phyloP scores from a whole-genome alignment of 2,888 invertebrate species.

The Eilema griseolum region DNA sequence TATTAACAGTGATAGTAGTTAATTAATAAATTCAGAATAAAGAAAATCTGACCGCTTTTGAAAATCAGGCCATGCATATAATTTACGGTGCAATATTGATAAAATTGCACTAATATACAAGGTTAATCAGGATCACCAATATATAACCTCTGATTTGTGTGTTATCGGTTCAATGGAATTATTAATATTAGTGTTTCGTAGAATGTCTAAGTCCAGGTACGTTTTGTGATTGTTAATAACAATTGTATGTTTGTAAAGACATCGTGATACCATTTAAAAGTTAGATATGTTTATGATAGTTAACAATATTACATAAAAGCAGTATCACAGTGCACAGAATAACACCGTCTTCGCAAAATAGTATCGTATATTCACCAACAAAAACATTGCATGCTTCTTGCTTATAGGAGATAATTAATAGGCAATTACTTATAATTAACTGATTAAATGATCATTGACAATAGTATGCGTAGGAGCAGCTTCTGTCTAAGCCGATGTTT shows the following conservation, averaged over 20 bases:
- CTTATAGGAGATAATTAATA: constrained; percentile 25
- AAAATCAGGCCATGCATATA: neutral
- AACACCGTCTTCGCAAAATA: neutral
- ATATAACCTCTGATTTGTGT: no score
- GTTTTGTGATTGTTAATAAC: neutral
- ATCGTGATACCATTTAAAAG: neutral
- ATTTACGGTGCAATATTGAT: neutral
- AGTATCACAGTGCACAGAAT: neutral
- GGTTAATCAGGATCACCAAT: neutral
- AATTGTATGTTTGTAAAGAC: neutral
- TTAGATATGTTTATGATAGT: neutral
- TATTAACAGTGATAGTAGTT: neutral
- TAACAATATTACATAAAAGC: neutral
- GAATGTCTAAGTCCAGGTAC: neutral
- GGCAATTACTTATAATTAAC: constrained; percentile 38
- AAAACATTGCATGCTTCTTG: constrained; percentile 25
- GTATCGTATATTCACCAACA: neutral
- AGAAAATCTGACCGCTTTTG: neutral
- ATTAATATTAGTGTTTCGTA: neutral
- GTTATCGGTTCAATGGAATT: neutral
- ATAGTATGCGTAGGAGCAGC: constrained; percentile 23
- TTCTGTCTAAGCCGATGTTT: constrained; percentile 31
- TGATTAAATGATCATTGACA: constrained; percentile 37
- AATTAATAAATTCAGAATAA: neutral
- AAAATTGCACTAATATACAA: neutral